phyloP scores from a whole-genome alignment of 2,113 vertebrate genomes.

The Tenrec ecaudatus region DNA sequence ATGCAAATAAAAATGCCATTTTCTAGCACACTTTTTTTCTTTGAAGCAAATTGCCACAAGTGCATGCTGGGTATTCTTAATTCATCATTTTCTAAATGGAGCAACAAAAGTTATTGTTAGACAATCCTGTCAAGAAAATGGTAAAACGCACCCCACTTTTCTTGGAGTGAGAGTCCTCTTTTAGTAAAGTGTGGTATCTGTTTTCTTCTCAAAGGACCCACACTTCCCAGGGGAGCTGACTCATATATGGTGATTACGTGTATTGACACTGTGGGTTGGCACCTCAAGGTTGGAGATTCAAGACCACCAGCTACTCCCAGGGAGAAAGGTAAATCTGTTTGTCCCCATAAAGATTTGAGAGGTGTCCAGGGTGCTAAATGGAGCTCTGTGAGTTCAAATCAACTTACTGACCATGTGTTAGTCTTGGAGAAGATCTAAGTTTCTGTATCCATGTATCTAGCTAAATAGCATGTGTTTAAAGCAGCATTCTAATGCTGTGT shows the following conservation, averaged over 20 bases:
- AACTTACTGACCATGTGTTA: too few species aligned
- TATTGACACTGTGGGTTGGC: too few species aligned
- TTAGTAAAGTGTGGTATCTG: neutral
- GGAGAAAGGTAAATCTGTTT: too few species aligned
- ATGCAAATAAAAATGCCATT: neutral
- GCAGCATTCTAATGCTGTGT: neutral
- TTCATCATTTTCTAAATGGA: neutral
- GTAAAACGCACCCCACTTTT: neutral
- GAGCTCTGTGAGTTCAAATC: too few species aligned
- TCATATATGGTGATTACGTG: neutral
- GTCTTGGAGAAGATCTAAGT: too few species aligned
- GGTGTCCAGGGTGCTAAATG: too few species aligned
- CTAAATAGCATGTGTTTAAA: neutral
- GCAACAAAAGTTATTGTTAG: neutral
- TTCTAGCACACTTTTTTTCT: neutral
- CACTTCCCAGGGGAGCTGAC: neutral
- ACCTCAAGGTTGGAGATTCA: too few species aligned
- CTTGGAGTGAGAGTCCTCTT: neutral
- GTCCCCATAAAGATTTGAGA: too few species aligned
- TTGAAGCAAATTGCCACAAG: neutral
- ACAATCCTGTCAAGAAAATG: neutral
- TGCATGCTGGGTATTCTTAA: conserved; percentile 4
- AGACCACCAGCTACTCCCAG: too few species aligned
- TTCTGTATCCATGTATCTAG: neutral
- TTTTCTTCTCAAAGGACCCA: neutral